phyloP scores from a whole-genome alignment of 1,140 invertebrate species.

The Ceratosolen solmsi region DNA sequence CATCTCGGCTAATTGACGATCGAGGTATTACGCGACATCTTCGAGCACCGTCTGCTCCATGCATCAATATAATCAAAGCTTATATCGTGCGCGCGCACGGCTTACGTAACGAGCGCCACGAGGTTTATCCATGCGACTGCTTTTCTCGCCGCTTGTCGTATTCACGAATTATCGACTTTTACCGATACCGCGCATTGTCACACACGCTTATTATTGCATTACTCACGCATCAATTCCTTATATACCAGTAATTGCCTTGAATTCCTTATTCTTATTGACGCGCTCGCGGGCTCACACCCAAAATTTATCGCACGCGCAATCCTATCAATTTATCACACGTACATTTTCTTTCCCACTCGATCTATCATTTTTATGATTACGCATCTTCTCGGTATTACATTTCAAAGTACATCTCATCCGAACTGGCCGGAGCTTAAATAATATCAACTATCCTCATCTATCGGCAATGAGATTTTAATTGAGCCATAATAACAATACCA shows the following conservation, averaged over 20 bases:
- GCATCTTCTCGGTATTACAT: too few relatives aligned
- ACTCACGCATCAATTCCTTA: background rate
- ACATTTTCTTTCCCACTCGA: too few relatives aligned
- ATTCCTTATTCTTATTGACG: background rate
- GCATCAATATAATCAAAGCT: background rate
- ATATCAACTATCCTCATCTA: too few relatives aligned
- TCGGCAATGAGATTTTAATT: too few relatives aligned
- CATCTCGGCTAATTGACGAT: conserved; percentile 37
- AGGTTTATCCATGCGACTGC: background rate
- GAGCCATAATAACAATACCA: too few relatives aligned
- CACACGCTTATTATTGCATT: background rate
- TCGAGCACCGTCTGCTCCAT: background rate
- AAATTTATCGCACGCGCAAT: too few relatives aligned
- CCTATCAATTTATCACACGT: too few relatives aligned
- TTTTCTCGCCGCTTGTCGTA: background rate
- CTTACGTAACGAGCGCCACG: background rate
- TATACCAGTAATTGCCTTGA: background rate
- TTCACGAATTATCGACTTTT: background rate
- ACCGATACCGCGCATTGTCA: background rate
- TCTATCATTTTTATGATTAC: too few relatives aligned
- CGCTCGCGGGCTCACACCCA: too few relatives aligned
- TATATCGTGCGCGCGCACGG: background rate
- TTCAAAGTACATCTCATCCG: too few relatives aligned
- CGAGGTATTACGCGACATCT: background rate
- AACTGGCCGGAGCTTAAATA: too few relatives aligned